A percentile compares a stretch with the other conserved stretches of the same genome.
Conservation (phyloP, 2,113 vertebrate genomes). For the Menidia beryllina region DNA sequence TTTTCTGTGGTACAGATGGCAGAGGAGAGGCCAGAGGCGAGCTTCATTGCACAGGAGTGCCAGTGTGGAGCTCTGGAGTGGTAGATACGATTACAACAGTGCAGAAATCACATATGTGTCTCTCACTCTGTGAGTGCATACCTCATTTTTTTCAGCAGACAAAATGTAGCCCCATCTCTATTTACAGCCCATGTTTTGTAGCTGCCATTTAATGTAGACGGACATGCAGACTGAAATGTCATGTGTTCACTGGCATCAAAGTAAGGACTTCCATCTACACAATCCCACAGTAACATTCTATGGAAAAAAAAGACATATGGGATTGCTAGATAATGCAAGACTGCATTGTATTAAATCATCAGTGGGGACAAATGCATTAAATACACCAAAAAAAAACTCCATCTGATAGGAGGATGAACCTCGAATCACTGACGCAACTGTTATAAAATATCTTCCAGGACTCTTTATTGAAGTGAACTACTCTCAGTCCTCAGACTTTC, state of each 20-base stretch:
- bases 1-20: slow-evolving; percentile 81
- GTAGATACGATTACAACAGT: slow-evolving; percentile 83
- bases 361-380: slow-evolving; percentile 27
- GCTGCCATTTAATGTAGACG: slow-evolving; percentile 35
- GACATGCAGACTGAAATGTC: slow-evolving; percentile 30
- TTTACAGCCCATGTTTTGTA: slow-evolving; percentile 51
- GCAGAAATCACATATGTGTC: slow-evolving; percentile 85
- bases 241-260: slow-evolving; percentile 33
- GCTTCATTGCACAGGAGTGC: slow-evolving; percentile 73
- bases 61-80: slow-evolving; percentile 83
- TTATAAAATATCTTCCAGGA: slow-evolving; percentile 52
- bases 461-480: slow-evolving; percentile 24
- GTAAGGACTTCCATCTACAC: slow-evolving; percentile 41
- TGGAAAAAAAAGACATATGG: slow-evolving; percentile 32
- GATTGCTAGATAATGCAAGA: slow-evolving; percentile 38
- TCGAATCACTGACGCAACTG: slow-evolving; percentile 25
- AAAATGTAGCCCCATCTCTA: slow-evolving; percentile 72
- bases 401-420: slow-evolving; percentile 14
- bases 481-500: slow-evolving; percentile 21
- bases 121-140: slow-evolving; percentile 78
- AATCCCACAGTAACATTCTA: slow-evolving; percentile 19
- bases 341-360: slow-evolving; percentile 25
- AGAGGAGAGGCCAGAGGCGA: slow-evolving; percentile 62
- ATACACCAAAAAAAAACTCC: slow-evolving; percentile 25
- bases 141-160: slow-evolving; percentile 69